Evolutionary conservation across 1,140 invertebrate species (phyloP).

Genomic region (Drosophila kurseongensis): DNA sequence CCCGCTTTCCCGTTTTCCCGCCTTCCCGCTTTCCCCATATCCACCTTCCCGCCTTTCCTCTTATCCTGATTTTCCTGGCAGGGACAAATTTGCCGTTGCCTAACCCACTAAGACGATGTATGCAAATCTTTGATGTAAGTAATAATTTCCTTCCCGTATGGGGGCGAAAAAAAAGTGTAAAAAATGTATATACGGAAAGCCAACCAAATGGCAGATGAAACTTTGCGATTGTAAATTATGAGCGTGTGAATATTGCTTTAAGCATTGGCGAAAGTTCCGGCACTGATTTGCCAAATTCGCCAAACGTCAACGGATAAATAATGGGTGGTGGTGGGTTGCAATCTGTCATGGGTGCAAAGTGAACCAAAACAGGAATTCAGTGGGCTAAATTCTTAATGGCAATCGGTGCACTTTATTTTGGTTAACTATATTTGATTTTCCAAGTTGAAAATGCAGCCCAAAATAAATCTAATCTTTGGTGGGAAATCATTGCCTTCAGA

Average conservation of each 20-base stretch:
- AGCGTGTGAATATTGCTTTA: conserved; percentile 73
- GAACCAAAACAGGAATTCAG: neutral
- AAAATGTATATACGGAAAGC: conserved; percentile 4
- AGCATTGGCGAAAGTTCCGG: conserved; percentile 59
- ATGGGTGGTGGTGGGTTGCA: conserved; percentile 4
- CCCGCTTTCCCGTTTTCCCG: neutral
- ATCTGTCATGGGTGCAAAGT: conserved; percentile 13
- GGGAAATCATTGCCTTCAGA: neutral
- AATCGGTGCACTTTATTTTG: conserved; percentile 1
- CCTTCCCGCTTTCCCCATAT: neutral
- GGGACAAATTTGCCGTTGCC: conserved; percentile 44
- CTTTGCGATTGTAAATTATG: conserved; percentile 76
- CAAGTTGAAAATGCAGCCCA: neutral
- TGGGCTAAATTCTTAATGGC: conserved; percentile 15
- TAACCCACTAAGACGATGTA: conserved; percentile 66
- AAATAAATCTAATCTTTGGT: neutral
- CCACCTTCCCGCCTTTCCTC: neutral
- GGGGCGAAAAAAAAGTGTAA: conserved; percentile 17
- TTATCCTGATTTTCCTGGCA: conserved; percentile 1
- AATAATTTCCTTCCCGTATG: conserved; percentile 75
- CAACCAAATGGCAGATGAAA: conserved; percentile 51
- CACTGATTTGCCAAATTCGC: conserved; percentile 61
- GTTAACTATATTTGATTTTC: conserved; percentile 10
- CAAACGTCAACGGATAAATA: conserved; percentile 48
- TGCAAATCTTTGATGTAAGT: conserved; percentile 82